Evolutionary conservation across 2,888 invertebrate genomes (phyloP), one percentile per base, ranked within the genome.

Genomic region (Brachylomia viminalis): DNA sequence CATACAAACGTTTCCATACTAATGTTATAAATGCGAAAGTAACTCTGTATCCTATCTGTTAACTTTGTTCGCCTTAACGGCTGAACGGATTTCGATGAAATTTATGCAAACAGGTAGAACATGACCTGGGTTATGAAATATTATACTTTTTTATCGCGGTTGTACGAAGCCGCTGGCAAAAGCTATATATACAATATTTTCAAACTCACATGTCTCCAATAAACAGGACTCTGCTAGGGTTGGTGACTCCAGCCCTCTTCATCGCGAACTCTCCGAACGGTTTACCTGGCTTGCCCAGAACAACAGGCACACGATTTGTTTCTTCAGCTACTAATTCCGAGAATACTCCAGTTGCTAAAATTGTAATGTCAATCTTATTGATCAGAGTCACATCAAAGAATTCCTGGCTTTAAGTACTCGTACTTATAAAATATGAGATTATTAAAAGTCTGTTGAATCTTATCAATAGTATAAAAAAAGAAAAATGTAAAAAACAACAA

Each of bases 171-270:
- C 38, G 38, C 38, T 38, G 0, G 38, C 4, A 38, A 38, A 38
- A 33, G 33, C 33, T 33, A 33, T 33, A 33, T 30, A 13, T 10
- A 49, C 6, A 42, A 8, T n/a, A n/a, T 7, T 47, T 47, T 13
- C 11, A 30, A 54, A 95, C 96, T 96, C 92, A 98, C 97, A 98
- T 97, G 92, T 99, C 99, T 58, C 99, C 99, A 89, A 99, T 97
- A 96, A 99, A 98, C 30, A 99, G 94, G 0, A 98, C 97, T 78
- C 98, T 95, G 45, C 95, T 94, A 0, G 98, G 97, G 83, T 98
- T 97, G 0, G 92, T 92, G 33, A 98, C 96, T 0, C 97, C 96
- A 70, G 97, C 97, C 58, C 96, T 94, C 74, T 97, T 96, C 90
- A 96, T 95, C 0, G 97, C 95, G 4, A 95, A 94, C 76, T 96